These are phyloP conservation scores for Mycetomoellerius zeteki DNA, from an alignment of 1,140 invertebrate genomes.

Conservation along the genomic window DNA sequence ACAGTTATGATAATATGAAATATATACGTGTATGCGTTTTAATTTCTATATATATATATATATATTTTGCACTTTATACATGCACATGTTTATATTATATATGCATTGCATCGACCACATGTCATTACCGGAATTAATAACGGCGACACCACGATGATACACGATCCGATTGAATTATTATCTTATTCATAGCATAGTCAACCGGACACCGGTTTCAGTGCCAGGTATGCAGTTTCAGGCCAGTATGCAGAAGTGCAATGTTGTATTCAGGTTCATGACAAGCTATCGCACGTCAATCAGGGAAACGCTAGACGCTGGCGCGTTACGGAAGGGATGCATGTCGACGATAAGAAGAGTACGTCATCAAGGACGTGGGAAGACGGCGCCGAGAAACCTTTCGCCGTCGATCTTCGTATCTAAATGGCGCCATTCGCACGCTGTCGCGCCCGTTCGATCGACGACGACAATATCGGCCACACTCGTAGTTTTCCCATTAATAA, in stretches of 20 bases:
- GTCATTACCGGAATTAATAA: constrained; percentile 12
- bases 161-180: constrained; percentile 54
- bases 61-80: not conserved
- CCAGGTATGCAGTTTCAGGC: not conserved
- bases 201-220: constrained; percentile 10
- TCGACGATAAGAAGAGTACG: constrained; percentile 61
- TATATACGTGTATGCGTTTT: not conserved
- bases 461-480: constrained; percentile 59
- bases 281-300: constrained; percentile 27
- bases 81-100: not conserved
- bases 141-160: not conserved
- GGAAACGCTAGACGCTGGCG: not conserved
- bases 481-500: constrained; percentile 71
- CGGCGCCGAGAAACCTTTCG: constrained; percentile 63
- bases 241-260: not conserved
- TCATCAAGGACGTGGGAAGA: constrained; percentile 67
- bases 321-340: constrained; percentile 9
- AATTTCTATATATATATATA: constrained; percentile 15
- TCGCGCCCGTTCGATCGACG: constrained; percentile 40
- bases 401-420: constrained; percentile 17
- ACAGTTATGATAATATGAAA: not conserved
- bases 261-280: constrained; percentile 2
- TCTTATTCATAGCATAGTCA: constrained; percentile 15
- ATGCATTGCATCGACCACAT: constrained; percentile 1
- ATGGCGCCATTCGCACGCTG: constrained; percentile 52